phyloP scores from a whole-genome alignment of 2,888 invertebrate species.

The Cheilosia vulpina region DNA sequence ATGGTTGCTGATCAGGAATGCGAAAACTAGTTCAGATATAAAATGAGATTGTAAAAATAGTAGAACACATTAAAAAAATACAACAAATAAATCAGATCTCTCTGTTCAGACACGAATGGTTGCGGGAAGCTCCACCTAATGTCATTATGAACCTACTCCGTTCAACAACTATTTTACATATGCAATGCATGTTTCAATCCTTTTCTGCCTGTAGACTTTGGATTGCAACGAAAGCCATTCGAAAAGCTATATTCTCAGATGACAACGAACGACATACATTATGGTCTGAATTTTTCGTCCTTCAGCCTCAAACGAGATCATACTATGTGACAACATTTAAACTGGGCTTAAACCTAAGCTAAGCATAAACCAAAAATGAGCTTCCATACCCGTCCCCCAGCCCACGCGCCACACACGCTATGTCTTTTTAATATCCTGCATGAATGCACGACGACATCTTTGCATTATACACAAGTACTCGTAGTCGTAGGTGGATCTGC shows the following conservation, averaged over 20 bases:
- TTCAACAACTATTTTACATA: too few species aligned
- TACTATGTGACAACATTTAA: conserved; percentile 31
- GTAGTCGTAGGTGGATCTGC: conserved; percentile 2
- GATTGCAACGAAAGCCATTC: neutral
- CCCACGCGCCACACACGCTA: neutral
- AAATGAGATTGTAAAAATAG: too few species aligned
- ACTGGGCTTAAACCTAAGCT: conserved; percentile 25
- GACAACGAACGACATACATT: neutral
- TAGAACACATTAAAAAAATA: too few species aligned
- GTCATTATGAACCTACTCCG: too few species aligned
- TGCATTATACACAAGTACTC: conserved; percentile 1
- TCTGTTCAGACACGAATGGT: too few species aligned
- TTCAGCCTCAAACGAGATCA: conserved; percentile 13
- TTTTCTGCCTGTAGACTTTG: neutral
- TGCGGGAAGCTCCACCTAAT: too few species aligned
- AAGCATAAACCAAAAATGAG: neutral
- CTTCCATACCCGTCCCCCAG: neutral
- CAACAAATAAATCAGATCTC: too few species aligned
- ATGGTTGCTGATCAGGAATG: too few species aligned
- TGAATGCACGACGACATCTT: conserved; percentile 35
- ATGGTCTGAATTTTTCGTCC: neutral
- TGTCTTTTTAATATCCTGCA: conserved; percentile 55
- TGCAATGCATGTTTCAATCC: too few species aligned
- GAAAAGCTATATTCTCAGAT: neutral
- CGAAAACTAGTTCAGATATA: too few species aligned